Base-by-base conservation (phyloP, 1,140 invertebrate genomes). In the Pectinophora gossypiella region DNA sequence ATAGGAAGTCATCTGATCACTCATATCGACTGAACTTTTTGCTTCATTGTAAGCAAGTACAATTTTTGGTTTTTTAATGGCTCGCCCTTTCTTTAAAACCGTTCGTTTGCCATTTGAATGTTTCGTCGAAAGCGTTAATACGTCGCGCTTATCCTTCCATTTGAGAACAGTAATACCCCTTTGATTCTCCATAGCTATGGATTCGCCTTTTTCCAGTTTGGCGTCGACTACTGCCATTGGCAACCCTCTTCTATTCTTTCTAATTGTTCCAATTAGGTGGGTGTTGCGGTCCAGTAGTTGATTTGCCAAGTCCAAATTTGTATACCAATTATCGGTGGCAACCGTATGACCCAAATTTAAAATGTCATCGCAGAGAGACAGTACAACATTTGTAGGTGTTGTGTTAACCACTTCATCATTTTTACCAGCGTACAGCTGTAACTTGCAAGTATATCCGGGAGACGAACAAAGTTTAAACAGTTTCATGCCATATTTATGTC, bases 81-180 rank as follows among this genome's bases (percentile, higher is more conserved):
- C 22, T 51, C 53, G 18, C 44, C 40, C 40, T 35, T 15, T 45
- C 49, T 38, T 27, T 52, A 46, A 3, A 3, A 15, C 4, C 35
- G 13, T 38, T 42, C 59, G 23, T 48, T 54, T 27, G 10, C 27
- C 53, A 23, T 4, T 10, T 23, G 22, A 23, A 48, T 59, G 23
- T 49, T 53, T 50, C 1, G 66, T 64, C 5, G 57, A 56, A 9
- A 70, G 50, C 51, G 56, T 61, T 9, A 61, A 42, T 9, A 72
- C 64, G 38, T 69, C 58, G 18, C 58, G n/a, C 51, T 59, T 61
- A 51, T 67, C 54, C 27, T 58, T 59, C 67, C 60, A 67, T 56
- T 67, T 64, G 13, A 54, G 19, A n/a, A 70, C 61, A 12, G 50
- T 59, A 1, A 68, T 48, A 16, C 19, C 40, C 5, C 19, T 19